Percentiles rank a stretch among this genome's conserved stretches.
Evolutionary conservation across 1,140 invertebrate species (phyloP).

Genomic region (Lysiphlebus fabarum): DNA sequence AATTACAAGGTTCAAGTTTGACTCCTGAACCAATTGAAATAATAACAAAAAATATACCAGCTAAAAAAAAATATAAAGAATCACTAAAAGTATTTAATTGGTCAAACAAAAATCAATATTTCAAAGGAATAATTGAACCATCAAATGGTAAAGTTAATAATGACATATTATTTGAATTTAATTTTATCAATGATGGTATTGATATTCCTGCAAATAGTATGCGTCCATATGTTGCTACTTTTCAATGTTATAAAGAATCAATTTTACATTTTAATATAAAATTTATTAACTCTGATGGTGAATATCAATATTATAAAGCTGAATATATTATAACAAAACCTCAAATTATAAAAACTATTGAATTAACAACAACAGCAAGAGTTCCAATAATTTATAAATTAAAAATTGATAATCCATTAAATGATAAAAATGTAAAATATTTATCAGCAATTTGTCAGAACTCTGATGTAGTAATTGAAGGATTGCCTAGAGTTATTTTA

Average conservation of each 20-base stretch:
- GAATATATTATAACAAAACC: constrained; percentile 34
- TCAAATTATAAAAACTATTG: constrained; percentile 31
- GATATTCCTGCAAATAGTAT: constrained; percentile 28
- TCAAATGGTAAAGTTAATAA: constrained; percentile 13
- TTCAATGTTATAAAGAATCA: constrained; percentile 32
- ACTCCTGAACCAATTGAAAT: constrained; percentile 17
- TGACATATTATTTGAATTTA: constrained; percentile 26
- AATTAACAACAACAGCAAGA: constrained; percentile 28
- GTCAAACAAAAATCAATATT: constrained; percentile 25
- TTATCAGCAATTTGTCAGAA: constrained; percentile 20
- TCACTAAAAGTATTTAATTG: constrained; percentile 33
- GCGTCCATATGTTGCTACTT: constrained; percentile 30
- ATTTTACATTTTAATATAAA: constrained; percentile 30
- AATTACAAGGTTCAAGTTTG: constrained; percentile 20
- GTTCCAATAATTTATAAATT: constrained; percentile 25
- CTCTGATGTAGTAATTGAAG: constrained; percentile 24
- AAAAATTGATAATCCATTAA: constrained; percentile 33
- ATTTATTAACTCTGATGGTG: constrained; percentile 30
- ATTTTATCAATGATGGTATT: constrained; percentile 28
- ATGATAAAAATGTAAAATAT: constrained; percentile 23
- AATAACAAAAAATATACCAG: constrained; percentile 32
- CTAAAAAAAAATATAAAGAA: constrained; percentile 34
- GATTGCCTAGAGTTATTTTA: constrained; percentile 21
- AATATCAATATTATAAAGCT: constrained; percentile 36
- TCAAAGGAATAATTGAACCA: constrained; percentile 29